phyloP scores from a whole-genome alignment of 2,888 invertebrate genomes.

The Agonopterix heracliana region DNA sequence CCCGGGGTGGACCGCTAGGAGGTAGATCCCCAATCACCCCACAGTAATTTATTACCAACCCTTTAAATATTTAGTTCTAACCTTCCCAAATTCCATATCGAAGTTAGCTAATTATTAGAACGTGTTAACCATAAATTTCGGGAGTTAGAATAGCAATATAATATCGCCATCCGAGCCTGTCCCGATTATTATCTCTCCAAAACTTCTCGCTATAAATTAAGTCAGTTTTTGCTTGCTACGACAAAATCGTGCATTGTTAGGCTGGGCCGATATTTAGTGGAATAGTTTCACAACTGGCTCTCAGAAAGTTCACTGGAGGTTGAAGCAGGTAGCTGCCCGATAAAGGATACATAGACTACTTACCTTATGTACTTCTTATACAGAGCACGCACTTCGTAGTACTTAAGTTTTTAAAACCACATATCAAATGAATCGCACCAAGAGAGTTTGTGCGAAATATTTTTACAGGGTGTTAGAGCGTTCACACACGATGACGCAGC shows the following conservation, averaged over 20 bases:
- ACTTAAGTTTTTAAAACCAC: too few relatives aligned
- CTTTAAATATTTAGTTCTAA: too few relatives aligned
- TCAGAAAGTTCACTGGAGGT: constrained; percentile 4
- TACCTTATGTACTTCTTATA: too few relatives aligned
- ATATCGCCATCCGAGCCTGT: constrained; percentile 3
- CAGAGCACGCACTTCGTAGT: too few relatives aligned
- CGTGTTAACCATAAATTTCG: constrained; percentile 4
- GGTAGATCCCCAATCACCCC: too few relatives aligned
- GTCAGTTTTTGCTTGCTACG: constrained; percentile 43
- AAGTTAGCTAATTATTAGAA: constrained; percentile 1
- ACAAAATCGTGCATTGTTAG: constrained; percentile 45
- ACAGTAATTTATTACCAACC: too few relatives aligned
- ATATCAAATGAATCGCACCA: too few relatives aligned
- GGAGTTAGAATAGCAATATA: constrained; percentile 2
- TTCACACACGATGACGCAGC: too few relatives aligned
- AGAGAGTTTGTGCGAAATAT: too few relatives aligned
- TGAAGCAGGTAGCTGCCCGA: constrained; percentile 4
- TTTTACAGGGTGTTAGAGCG: too few relatives aligned
- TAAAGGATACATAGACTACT: constrained; percentile 1
- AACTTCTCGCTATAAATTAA: constrained; percentile 44
- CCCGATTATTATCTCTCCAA: constrained; percentile 19
- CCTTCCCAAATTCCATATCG: too few relatives aligned
- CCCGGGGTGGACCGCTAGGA: too few relatives aligned
- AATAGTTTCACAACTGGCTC: constrained; percentile 50
- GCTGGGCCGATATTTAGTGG: constrained; percentile 44